A percentile compares a stretch with the other conserved stretches of the same genome.
Conservation (phyloP, 2,888 invertebrate genomes). For the Agrochola lychnidis region DNA sequence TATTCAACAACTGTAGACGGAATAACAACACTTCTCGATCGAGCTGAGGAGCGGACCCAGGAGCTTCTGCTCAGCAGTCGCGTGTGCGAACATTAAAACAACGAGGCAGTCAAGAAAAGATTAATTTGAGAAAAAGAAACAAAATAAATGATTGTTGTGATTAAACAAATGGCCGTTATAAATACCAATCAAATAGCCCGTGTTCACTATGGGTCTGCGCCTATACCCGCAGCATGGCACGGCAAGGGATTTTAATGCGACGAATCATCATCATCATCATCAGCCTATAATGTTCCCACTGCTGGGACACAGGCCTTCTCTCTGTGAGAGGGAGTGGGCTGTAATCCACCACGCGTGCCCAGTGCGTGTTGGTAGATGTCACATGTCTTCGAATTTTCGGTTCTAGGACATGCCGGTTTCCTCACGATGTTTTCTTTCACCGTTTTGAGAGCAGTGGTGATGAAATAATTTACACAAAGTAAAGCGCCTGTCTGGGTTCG, state of each 20-base stretch:
- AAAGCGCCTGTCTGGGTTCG: too few relatives aligned
- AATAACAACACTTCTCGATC: background rate
- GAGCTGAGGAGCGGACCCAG: background rate
- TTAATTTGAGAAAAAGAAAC: background rate
- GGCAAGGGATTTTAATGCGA: background rate
- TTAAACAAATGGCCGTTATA: background rate
- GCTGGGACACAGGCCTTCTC: too few relatives aligned
- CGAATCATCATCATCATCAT: too few relatives aligned
- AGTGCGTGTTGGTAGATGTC: too few relatives aligned
- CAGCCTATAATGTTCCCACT: too few relatives aligned
- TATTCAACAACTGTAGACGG: background rate
- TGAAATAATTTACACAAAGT: too few relatives aligned
- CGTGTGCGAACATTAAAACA: background rate
- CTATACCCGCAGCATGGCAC: background rate
- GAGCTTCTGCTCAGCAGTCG: background rate
- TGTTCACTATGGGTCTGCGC: background rate
- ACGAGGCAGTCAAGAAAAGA: background rate
- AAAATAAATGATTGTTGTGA: background rate
- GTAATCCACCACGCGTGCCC: too few relatives aligned
- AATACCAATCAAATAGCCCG: background rate
- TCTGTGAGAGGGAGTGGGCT: too few relatives aligned
- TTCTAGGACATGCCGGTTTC: too few relatives aligned
- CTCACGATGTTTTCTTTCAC: too few relatives aligned
- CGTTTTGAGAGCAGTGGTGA: too few relatives aligned
- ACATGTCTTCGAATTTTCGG: too few relatives aligned